Evolutionary conservation across 1,140 invertebrate species (phyloP).

Genomic region (Zaprionus ornatus): DNA sequence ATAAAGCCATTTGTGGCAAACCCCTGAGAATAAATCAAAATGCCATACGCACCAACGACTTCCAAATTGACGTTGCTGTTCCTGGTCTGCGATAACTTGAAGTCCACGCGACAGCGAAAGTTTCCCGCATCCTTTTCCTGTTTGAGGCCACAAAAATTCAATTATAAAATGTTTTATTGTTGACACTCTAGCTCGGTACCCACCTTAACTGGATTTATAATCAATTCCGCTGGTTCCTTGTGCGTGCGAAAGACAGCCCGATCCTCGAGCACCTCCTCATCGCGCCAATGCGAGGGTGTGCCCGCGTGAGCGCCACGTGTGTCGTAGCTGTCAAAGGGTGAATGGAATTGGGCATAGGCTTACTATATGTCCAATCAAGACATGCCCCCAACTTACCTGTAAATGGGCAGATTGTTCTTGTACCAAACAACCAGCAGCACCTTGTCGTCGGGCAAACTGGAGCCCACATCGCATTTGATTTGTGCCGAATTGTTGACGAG

Average conservation of each 20-base stretch:
- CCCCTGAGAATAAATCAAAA: slow-evolving; percentile 23
- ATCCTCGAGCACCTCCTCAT: slow-evolving; percentile 85
- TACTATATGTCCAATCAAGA: slow-evolving; percentile 6
- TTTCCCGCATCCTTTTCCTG: slow-evolving; percentile 89
- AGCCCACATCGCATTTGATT: slow-evolving; percentile 86
- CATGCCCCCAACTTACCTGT: slow-evolving; percentile 83
- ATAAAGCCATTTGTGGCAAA: background rate
- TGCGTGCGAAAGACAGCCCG: slow-evolving; percentile 85
- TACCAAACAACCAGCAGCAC: slow-evolving; percentile 86
- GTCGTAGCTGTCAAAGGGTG: slow-evolving; percentile 82
- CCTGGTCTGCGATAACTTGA: slow-evolving; percentile 91
- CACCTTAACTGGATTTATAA: slow-evolving; percentile 83
- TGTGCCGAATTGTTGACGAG: slow-evolving; percentile 85
- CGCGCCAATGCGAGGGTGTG: slow-evolving; percentile 85
- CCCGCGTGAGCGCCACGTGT: slow-evolving; percentile 83
- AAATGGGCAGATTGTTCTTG: slow-evolving; percentile 86
- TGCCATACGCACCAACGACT: slow-evolving; percentile 90
- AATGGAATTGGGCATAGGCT: slow-evolving; percentile 13
- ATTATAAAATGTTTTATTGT: slow-evolving; percentile 67
- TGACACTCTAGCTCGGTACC: slow-evolving; percentile 47
- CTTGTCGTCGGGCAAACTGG: slow-evolving; percentile 85
- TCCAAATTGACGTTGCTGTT: slow-evolving; percentile 91
- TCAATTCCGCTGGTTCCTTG: slow-evolving; percentile 85
- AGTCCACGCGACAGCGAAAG: slow-evolving; percentile 92
- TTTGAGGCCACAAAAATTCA: slow-evolving; percentile 79